Conservation (phyloP, 2,888 invertebrate genomes). For the Napeogenes inachia region DNA sequence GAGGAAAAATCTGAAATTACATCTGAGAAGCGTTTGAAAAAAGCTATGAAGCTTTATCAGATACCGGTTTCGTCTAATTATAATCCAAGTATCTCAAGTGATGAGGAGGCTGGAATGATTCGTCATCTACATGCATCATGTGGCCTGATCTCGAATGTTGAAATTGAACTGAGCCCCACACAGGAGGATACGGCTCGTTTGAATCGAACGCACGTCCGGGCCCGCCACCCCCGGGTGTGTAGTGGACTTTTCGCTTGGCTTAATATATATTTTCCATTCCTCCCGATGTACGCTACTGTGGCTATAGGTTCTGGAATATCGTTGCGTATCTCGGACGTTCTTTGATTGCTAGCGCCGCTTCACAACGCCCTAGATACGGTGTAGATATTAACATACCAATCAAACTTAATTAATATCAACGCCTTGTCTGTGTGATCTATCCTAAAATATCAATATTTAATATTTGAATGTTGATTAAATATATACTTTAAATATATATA, state of each 20-base stretch:
- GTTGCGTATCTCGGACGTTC: slow-evolving; percentile 42
- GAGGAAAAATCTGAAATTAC: slow-evolving; percentile 66
- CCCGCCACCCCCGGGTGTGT: slow-evolving; percentile 64
- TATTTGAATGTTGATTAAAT: background rate
- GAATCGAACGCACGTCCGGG: slow-evolving; percentile 75
- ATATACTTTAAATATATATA: no score
- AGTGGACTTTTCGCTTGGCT: slow-evolving; percentile 76
- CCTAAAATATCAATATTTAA: background rate
- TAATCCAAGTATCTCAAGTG: background rate
- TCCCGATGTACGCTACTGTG: slow-evolving; percentile 68
- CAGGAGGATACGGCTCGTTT: slow-evolving; percentile 67
- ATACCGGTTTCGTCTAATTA: background rate
- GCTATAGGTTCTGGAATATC: slow-evolving; percentile 57
- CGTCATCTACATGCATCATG: slow-evolving; percentile 35
- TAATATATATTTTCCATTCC: slow-evolving; percentile 76
- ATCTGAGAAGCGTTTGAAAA: slow-evolving; percentile 48
- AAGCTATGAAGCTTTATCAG: background rate
- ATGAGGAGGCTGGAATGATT: slow-evolving; percentile 7
- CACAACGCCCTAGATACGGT: slow-evolving; percentile 12
- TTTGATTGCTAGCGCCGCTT: slow-evolving; percentile 32
- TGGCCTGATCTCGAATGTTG: slow-evolving; percentile 38
- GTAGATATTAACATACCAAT: background rate
- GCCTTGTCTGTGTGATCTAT: background rate
- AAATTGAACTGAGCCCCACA: slow-evolving; percentile 42
- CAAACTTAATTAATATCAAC: slow-evolving; percentile 1